These are phyloP conservation scores for Chrysomela aeneicollis DNA, from an alignment of 2,888 invertebrate species.

Conservation along the genomic window DNA sequence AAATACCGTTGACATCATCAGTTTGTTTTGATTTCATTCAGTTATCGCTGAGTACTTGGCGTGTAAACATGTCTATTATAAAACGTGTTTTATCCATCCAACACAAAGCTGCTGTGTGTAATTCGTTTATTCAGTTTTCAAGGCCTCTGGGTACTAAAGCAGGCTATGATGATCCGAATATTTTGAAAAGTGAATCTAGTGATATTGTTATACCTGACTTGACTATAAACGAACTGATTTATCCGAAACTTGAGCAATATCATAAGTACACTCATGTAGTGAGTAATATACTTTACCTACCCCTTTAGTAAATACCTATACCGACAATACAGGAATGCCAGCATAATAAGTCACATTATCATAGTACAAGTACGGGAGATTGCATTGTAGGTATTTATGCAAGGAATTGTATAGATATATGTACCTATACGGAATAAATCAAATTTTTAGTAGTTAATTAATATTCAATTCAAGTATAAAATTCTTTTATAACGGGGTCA, in stretches of 20 bases:
- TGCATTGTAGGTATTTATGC: too few relatives aligned
- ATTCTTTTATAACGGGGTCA: too few relatives aligned
- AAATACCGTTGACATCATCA: background rate
- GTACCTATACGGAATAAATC: too few relatives aligned
- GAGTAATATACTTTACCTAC: conserved; percentile 15
- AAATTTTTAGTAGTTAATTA: too few relatives aligned
- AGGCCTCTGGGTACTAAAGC: background rate
- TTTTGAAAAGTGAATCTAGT: conserved; percentile 19
- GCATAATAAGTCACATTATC: too few relatives aligned
- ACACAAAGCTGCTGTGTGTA: background rate
- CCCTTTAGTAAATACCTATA: background rate
- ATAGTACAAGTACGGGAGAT: background rate
- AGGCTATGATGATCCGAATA: conserved; percentile 1
- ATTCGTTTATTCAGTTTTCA: conserved; percentile 5
- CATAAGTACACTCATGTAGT: conserved; percentile 19
- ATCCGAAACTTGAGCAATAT: conserved; percentile 20
- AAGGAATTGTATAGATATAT: too few relatives aligned
- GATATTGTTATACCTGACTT: conserved; percentile 19
- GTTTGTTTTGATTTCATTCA: background rate
- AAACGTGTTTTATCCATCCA: conserved; percentile 1
- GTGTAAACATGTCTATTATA: conserved; percentile 15
- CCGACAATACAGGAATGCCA: too few relatives aligned
- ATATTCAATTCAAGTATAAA: too few relatives aligned
- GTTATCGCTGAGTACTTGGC: background rate
- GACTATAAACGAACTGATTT: conserved; percentile 20